These are phyloP conservation scores for Rhopalosiphum nymphaeae DNA, from an alignment of 2,888 invertebrate species.

Conservation along the genomic window DNA sequence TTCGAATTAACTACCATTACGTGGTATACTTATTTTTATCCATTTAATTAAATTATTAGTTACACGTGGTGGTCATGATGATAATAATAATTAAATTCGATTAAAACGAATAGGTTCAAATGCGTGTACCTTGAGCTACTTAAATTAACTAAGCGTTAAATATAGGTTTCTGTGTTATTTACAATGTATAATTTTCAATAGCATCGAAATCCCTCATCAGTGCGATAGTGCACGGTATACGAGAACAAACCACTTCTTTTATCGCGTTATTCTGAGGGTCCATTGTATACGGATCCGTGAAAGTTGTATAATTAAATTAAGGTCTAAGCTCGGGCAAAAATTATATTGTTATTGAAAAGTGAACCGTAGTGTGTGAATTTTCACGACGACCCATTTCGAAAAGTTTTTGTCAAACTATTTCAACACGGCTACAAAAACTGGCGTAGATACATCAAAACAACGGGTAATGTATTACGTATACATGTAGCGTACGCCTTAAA, in stretches of 20 bases:
- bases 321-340: background rate
- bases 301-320: background rate
- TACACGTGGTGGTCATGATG: background rate
- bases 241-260: background rate
- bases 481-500: background rate
- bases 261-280: background rate
- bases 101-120: background rate
- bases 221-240: background rate
- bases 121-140: background rate
- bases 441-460: background rate
- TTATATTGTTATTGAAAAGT: background rate
- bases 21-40: background rate
- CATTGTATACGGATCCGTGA: background rate
- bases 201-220: background rate
- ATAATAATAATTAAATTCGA: background rate
- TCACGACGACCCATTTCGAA: background rate
- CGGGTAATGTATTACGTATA: background rate
- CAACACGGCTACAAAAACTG: background rate
- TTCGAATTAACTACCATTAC: background rate
- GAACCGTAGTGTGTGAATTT: background rate
- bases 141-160: slow-evolving; percentile 9
- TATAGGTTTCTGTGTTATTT: background rate
- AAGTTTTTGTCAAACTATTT: slow-evolving; percentile 3
- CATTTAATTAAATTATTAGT: background rate
- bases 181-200: background rate